These are phyloP conservation scores for Gallirallus australis DNA, from an alignment of 2,797 vertebrate species.

Conservation along the genomic window DNA sequence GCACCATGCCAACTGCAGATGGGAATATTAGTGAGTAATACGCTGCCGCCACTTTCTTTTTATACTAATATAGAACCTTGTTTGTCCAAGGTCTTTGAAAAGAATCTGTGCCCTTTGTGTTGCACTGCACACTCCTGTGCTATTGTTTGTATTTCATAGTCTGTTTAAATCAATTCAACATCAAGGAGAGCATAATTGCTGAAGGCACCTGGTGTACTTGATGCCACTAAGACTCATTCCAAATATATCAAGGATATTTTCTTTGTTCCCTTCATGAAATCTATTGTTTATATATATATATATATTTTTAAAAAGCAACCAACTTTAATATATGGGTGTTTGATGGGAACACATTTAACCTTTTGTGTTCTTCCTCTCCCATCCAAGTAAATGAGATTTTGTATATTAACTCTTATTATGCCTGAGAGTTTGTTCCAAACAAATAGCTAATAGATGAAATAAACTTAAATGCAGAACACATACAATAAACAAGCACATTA, in stretches of 20 bases:
- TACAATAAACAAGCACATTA: not conserved
- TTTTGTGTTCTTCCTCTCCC: not conserved
- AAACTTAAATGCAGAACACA: not conserved
- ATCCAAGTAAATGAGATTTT: not conserved
- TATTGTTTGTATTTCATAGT: not conserved
- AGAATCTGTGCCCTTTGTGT: not conserved
- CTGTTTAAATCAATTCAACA: not conserved
- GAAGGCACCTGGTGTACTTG: not conserved
- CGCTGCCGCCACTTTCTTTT: not conserved
- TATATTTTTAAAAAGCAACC: too few species aligned
- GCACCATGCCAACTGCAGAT: not conserved
- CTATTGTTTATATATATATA: not conserved
- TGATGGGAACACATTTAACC: not conserved
- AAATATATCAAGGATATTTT: not conserved
- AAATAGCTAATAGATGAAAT: not conserved
- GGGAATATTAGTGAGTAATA: not conserved
- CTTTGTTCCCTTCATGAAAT: not conserved
- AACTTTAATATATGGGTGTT: not conserved
- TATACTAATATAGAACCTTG: not conserved
- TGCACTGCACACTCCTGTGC: not conserved
- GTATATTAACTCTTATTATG: not conserved
- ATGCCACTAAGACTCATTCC: not conserved
- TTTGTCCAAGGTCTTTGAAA: conserved; percentile 31
- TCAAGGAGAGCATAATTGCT: not conserved
- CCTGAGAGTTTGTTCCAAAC: not conserved